Percentiles rank a stretch among this genome's conserved stretches.
phyloP scores from a whole-genome alignment of 2,888 invertebrate genomes.

The Mylabris sibirica region DNA sequence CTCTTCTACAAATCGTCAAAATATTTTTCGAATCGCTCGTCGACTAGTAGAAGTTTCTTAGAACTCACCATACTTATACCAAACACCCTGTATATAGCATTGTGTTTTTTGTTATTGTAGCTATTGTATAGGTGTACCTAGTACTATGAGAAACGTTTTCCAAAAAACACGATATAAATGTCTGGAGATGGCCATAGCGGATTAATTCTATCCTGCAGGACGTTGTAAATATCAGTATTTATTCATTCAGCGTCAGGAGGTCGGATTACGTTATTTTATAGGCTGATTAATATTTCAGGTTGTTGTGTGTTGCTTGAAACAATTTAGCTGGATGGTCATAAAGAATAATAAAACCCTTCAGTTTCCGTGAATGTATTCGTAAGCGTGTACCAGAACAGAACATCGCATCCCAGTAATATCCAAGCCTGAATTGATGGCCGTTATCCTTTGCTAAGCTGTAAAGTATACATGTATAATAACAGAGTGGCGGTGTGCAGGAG shows the following conservation, averaged over 20 bases:
- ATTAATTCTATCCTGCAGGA: constrained; percentile 11
- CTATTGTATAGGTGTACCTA: background rate
- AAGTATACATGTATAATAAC: constrained; percentile 47
- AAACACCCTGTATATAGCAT: too few species aligned
- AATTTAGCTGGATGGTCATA: constrained; percentile 43
- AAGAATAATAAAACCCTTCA: constrained; percentile 45
- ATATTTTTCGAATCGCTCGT: too few species aligned
- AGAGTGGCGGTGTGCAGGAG: constrained; percentile 23
- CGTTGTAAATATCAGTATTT: constrained; percentile 16
- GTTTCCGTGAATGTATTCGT: constrained; percentile 42
- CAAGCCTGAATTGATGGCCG: constrained; percentile 43
- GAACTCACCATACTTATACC: too few species aligned
- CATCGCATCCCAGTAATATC: constrained; percentile 37
- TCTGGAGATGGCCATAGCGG: constrained; percentile 11
- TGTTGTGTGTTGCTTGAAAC: constrained; percentile 43
- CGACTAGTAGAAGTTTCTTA: too few species aligned
- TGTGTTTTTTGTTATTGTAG: background rate
- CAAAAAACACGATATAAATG: constrained; percentile 3
- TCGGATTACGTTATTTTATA: constrained; percentile 38
- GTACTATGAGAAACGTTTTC: background rate
- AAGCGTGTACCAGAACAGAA: constrained; percentile 32
- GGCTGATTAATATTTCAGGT: constrained; percentile 44
- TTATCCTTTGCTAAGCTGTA: constrained; percentile 46
- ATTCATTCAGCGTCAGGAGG: constrained; percentile 13
- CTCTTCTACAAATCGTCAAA: too few species aligned